phyloP scores from a whole-genome alignment of 1,140 invertebrate genomes.

The Drosophila repleta region DNA sequence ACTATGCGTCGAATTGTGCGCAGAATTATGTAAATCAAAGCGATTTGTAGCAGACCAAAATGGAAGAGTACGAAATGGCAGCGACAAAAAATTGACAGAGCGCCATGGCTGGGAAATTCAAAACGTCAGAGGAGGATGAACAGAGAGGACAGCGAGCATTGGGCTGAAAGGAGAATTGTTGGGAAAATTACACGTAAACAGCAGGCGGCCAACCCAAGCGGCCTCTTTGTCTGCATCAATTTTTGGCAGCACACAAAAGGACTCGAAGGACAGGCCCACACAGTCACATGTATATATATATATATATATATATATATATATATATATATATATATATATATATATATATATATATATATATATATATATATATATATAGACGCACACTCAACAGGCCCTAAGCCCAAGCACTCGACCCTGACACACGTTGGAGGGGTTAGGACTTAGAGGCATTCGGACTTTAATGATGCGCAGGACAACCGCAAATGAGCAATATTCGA shows the following conservation, averaged over 20 bases:
- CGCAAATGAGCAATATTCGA: conserved; percentile 68
- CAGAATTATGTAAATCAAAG: conserved; percentile 82
- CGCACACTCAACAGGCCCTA: conserved; percentile 46
- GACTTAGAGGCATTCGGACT: conserved; percentile 11
- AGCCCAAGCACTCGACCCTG: conserved; percentile 55
- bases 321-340: neutral
- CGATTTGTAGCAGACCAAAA: conserved; percentile 70
- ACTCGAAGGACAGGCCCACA: conserved; percentile 30
- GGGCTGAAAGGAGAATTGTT: conserved; percentile 32
- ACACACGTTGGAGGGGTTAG: neutral
- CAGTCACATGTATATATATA: neutral
- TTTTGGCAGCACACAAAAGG: conserved; percentile 54
- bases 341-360: too few species aligned
- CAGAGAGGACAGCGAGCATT: conserved; percentile 8
- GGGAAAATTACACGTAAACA: conserved; percentile 78
- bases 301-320: too few species aligned
- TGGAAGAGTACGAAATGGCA: conserved; percentile 58
- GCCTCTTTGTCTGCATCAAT: conserved; percentile 30
- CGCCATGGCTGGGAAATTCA: conserved; percentile 63
- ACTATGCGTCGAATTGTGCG: conserved; percentile 78
- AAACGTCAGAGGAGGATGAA: conserved; percentile 66
- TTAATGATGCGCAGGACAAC: conserved; percentile 69
- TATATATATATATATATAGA: neutral
- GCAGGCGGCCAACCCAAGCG: conserved; percentile 58
- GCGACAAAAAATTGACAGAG: conserved; percentile 66